Conservation (phyloP, 2,113 vertebrate genomes). For the Chionis minor region DNA sequence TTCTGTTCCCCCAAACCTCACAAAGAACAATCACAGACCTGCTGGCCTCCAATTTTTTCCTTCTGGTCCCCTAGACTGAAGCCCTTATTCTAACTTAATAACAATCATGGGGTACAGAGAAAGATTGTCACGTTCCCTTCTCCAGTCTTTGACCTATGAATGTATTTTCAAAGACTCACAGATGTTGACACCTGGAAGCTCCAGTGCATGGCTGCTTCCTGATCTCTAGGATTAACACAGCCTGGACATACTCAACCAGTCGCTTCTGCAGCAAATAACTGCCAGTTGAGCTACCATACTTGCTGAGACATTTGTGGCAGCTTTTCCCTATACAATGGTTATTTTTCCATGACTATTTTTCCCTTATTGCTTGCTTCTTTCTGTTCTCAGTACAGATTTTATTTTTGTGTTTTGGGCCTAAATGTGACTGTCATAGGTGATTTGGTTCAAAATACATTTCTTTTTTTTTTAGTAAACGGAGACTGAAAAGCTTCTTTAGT, state of each 20-base stretch:
- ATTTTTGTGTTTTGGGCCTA: not conserved
- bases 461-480: not conserved
- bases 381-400: not conserved
- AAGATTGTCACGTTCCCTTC: rapidly evolving
- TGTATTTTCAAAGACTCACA: not conserved
- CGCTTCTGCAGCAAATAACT: not conserved
- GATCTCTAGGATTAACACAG: not conserved
- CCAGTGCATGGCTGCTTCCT: not conserved
- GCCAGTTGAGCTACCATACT: not conserved
- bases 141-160: rapidly evolving
- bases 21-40: not conserved
- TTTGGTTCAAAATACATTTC: not conserved
- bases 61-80: not conserved
- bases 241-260: not conserved
- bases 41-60: not conserved
- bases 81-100: not conserved
- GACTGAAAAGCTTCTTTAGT: not conserved
- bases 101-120: not conserved
- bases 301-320: not conserved
- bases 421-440: not conserved
- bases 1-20: not conserved
- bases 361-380: not conserved
- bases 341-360: not conserved
- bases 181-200: not conserved
- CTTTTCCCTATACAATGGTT: not conserved